phyloP scores from a whole-genome alignment of 2,113 vertebrate genomes.

The Gulo gulo region DNA sequence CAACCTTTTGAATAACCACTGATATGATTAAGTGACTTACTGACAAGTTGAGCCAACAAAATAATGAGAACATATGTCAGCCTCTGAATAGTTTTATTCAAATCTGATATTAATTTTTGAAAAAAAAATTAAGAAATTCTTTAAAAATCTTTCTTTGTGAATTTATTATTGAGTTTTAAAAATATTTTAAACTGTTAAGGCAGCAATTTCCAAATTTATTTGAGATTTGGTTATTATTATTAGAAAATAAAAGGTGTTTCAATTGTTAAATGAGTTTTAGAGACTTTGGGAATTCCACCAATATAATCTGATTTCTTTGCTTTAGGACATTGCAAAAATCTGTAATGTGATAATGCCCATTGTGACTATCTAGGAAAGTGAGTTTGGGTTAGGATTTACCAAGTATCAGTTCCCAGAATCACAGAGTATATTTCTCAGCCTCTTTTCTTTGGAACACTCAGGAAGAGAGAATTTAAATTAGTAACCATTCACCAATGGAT shows the following conservation, averaged over 20 bases:
- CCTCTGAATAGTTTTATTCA: background rate
- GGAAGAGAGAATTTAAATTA: background rate
- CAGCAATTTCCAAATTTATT: background rate
- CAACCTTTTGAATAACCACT: background rate
- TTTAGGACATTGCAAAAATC: background rate
- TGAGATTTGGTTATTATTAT: background rate
- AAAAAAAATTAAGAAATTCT: background rate
- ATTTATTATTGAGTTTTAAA: background rate
- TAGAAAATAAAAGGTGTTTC: background rate
- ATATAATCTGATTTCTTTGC: background rate
- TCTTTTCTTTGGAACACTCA: background rate
- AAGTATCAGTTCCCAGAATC: background rate
- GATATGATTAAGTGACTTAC: background rate
- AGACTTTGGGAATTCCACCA: background rate
- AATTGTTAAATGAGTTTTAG: background rate
- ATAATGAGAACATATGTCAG: background rate
- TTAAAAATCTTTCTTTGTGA: background rate
- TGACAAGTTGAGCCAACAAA: background rate
- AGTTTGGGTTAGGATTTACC: background rate
- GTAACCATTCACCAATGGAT: background rate
- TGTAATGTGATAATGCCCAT: background rate
- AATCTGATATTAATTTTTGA: background rate
- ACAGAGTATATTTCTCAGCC: background rate
- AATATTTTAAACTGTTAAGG: background rate
- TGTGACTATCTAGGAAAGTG: background rate